These are phyloP conservation scores for Myripristis murdjan DNA, from an alignment of 2,797 vertebrate species.

Conservation along the genomic window DNA sequence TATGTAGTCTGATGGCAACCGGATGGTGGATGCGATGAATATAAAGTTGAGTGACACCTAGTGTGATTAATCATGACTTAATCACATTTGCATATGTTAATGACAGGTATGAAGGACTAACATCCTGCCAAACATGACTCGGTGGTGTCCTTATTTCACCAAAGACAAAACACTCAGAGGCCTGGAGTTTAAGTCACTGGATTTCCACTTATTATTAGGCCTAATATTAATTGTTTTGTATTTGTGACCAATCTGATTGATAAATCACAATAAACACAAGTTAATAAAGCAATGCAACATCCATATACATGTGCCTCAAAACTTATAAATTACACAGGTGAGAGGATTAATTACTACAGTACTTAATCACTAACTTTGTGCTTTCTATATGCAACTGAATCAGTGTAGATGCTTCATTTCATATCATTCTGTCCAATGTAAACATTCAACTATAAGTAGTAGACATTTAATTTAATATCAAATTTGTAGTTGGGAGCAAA, in stretches of 20 bases:
- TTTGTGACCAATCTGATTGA: constrained; percentile 28
- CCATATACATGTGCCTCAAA: constrained; percentile 1
- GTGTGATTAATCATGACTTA: constrained; percentile 69
- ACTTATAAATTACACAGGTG: neutral
- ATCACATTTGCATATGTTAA: constrained; percentile 75
- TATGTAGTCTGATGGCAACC: constrained; percentile 18
- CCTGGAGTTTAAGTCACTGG: constrained; percentile 28
- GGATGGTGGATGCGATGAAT: constrained; percentile 24
- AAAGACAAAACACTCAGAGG: neutral
- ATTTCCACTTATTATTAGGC: constrained; percentile 3
- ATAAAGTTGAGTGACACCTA: constrained; percentile 50
- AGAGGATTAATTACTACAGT: neutral
- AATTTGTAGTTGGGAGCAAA: too few relatives aligned
- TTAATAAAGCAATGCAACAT: constrained; percentile 20
- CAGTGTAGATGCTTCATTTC: too few relatives aligned
- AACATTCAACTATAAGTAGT: too few relatives aligned
- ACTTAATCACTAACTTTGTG: too few relatives aligned
- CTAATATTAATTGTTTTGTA: neutral
- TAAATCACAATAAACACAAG: constrained; percentile 25
- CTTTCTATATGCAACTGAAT: too few relatives aligned
- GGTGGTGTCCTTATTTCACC: constrained; percentile 28
- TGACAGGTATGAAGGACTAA: constrained; percentile 56
- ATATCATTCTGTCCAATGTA: too few relatives aligned
- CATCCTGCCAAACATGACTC: constrained; percentile 37
- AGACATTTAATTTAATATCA: too few relatives aligned